A percentile compares a stretch with the other conserved stretches of the same genome.
Conservation (phyloP, 2,113 vertebrate species). For the Anguilla rostrata region DNA sequence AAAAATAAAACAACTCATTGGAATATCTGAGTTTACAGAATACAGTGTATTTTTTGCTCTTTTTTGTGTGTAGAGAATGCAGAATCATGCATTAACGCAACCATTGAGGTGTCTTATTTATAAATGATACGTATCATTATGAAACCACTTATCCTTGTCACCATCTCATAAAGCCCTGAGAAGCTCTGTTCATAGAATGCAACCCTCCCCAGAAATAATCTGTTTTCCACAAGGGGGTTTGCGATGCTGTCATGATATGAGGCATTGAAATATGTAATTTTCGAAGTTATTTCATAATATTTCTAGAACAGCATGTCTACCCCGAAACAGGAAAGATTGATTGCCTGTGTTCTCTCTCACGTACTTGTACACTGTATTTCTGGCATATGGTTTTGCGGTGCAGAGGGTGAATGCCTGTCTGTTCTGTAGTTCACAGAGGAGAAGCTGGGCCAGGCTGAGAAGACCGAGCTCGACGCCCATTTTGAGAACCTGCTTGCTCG, state of each 20-base stretch:
- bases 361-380: background rate
- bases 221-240: background rate
- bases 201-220: no score
- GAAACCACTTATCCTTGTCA: background rate
- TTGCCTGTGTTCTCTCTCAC: background rate
- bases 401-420: background rate
- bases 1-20: no score
- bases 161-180: no score
- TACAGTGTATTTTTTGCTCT: no score
- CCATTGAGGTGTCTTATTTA: background rate
- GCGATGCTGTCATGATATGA: background rate
- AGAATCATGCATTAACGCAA: no score
- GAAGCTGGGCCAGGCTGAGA: slow-evolving; percentile 91
- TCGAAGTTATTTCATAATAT: background rate
- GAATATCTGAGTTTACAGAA: no score
- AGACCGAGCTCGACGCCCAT: slow-evolving; percentile 87
- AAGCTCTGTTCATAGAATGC: no score
- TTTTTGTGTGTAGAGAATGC: no score
- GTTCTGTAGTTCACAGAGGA: slow-evolving; percentile 88
- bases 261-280: background rate
- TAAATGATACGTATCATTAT: background rate
- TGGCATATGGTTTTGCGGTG: background rate
- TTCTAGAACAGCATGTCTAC: no score
- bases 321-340: background rate
- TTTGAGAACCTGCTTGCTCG: slow-evolving; percentile 87